These are phyloP conservation scores for Oxyura jamaicensis DNA, from an alignment of 2,113 vertebrate species.

Conservation along the genomic window DNA sequence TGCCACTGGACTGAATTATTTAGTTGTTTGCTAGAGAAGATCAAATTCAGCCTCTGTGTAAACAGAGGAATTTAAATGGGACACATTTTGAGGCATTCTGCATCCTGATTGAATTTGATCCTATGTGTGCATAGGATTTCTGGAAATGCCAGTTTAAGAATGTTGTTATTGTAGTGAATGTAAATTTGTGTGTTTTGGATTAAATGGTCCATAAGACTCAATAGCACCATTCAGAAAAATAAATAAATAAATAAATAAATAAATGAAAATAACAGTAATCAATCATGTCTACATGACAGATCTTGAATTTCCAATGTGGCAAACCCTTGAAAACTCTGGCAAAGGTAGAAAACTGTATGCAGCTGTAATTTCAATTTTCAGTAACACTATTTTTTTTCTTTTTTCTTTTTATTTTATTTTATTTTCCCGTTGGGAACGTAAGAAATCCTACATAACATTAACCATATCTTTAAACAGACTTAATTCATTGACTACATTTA, in stretches of 20 bases:
- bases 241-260: background rate
- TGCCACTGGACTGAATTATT: constrained; percentile 66
- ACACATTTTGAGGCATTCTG: constrained; percentile 22
- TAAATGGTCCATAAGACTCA: background rate
- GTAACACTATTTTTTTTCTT: background rate
- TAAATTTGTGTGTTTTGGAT: background rate
- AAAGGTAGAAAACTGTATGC: background rate
- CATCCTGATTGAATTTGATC: constrained; percentile 13
- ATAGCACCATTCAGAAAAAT: background rate
- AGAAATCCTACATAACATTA: background rate
- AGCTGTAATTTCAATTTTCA: constrained; percentile 11
- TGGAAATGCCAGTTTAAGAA: constrained; percentile 32
- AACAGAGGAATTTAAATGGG: constrained; percentile 47
- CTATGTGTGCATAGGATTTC: background rate
- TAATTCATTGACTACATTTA: constrained; percentile 1
- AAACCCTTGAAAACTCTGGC: background rate
- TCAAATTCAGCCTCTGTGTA: constrained; percentile 34
- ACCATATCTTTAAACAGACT: background rate
- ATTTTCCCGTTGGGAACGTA: background rate
- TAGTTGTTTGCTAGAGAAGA: constrained; percentile 54
- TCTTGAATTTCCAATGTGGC: background rate
- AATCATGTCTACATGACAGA: background rate
- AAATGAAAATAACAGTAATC: background rate
- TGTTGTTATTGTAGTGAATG: background rate
- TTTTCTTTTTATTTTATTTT: background rate